Evolutionary conservation across 2,888 invertebrate species (phyloP).

Genomic region (Meganola albula): DNA sequence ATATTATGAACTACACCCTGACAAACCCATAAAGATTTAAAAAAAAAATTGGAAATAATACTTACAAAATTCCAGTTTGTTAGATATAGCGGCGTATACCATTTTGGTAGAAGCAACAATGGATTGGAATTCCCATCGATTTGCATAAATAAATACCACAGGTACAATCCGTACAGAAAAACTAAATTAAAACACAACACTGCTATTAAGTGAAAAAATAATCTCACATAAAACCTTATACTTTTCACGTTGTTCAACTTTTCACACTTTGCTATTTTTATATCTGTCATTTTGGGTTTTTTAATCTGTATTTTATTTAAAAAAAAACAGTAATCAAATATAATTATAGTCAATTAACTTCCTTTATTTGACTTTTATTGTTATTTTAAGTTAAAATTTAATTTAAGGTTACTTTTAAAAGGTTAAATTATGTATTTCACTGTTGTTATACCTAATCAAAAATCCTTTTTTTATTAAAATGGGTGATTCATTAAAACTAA

Average conservation of each 20-base stretch:
- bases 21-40: too few species aligned
- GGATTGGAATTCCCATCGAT: slow-evolving; percentile 24
- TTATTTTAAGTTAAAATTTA: too few species aligned
- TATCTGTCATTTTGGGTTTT: slow-evolving; percentile 28
- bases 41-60: too few species aligned
- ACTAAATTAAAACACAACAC: slow-evolving; percentile 10
- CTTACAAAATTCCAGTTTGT: slow-evolving; percentile 55
- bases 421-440: too few species aligned
- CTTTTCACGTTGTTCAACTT: slow-evolving; percentile 1
- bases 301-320: neutral
- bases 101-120: slow-evolving; percentile 25
- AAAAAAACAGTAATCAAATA: too few species aligned
- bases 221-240: slow-evolving; percentile 5
- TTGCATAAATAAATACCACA: slow-evolving; percentile 16
- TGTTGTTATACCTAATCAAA: too few species aligned
- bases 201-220: slow-evolving; percentile 14
- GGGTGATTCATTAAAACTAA: too few species aligned
- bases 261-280: slow-evolving; percentile 16
- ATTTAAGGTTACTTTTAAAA: too few species aligned
- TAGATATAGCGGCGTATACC: slow-evolving; percentile 33
- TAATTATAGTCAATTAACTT: too few species aligned
- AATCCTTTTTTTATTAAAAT: too few species aligned
- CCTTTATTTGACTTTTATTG: too few species aligned
- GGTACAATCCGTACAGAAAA: slow-evolving; percentile 2
- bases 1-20: too few species aligned